phyloP scores from a whole-genome alignment of 1,140 invertebrate species.

The Cyphomyrmex costatus region DNA sequence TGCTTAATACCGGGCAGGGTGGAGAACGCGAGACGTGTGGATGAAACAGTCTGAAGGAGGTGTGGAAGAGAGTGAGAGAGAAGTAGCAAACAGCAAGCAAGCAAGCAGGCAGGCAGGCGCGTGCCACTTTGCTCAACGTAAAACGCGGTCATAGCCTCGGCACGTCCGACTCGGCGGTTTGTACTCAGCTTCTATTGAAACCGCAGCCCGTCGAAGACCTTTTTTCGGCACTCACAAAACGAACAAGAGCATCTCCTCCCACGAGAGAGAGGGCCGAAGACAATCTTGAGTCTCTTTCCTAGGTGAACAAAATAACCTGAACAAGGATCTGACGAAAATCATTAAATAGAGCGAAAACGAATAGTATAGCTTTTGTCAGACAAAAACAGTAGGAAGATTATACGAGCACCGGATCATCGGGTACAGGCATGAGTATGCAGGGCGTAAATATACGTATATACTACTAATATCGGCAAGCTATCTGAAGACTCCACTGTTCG shows the following conservation, averaged over 20 bases:
- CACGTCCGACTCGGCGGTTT: conserved; percentile 80
- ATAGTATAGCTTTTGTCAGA: neutral
- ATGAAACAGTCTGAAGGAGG: conserved; percentile 23
- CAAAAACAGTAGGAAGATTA: neutral
- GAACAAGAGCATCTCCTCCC: neutral
- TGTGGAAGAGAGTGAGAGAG: conserved; percentile 46
- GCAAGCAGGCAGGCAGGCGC: conserved; percentile 81
- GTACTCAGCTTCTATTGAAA: conserved; percentile 46
- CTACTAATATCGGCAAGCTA: neutral
- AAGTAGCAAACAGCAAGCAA: conserved; percentile 15
- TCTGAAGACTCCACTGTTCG: neutral
- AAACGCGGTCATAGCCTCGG: conserved; percentile 87
- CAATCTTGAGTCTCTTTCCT: neutral
- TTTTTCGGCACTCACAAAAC: conserved; percentile 45
- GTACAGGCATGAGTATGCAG: neutral
- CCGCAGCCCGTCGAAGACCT: conserved; percentile 45
- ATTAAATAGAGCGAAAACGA: neutral
- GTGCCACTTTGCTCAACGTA: conserved; percentile 85
- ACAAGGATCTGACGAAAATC: neutral
- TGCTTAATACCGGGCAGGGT: conserved; percentile 19
- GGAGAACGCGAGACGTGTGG: conserved; percentile 1
- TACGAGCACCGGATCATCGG: too few species aligned
- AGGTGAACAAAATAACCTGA: neutral
- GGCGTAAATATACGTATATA: neutral
- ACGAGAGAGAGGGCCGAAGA: neutral